A percentile compares a stretch with the other conserved stretches of the same genome.
Conservation (phyloP, 2,888 invertebrate species). For the Temnothorax ravouxi region DNA sequence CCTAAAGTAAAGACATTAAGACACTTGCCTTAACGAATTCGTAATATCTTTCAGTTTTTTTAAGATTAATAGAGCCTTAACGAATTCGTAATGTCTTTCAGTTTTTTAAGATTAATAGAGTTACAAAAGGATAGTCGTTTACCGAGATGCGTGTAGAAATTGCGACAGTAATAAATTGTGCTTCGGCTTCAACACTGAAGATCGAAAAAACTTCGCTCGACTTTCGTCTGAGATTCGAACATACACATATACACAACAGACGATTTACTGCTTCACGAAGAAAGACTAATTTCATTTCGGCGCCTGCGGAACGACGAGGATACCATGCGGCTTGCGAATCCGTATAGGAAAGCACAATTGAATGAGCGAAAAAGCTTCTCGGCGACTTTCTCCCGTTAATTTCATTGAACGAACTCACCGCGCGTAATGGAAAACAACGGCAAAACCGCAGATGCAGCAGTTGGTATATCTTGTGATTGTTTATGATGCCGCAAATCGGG, state of each 20-base stretch:
- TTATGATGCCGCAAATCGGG: conserved; percentile 38
- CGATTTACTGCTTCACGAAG: conserved; percentile 1
- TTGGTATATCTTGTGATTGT: conserved; percentile 51
- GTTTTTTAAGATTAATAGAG: not conserved
- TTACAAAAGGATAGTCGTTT: not conserved
- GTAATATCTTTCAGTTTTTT: not conserved
- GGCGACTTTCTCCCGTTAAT: conserved; percentile 30
- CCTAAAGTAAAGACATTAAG: no score
- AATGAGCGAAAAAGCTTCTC: conserved; percentile 28
- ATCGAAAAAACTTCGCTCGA: not conserved
- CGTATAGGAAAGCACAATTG: conserved; percentile 19
- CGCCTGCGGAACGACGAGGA: not conserved
- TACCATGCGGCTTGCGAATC: conserved; percentile 22
- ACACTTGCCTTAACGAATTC: not conserved
- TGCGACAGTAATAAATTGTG: not conserved
- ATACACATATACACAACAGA: not conserved
- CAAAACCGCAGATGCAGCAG: conserved; percentile 18
- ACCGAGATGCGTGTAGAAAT: not conserved
- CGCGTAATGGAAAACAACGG: conserved; percentile 33
- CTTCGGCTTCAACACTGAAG: not conserved
- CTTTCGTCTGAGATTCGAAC: not conserved
- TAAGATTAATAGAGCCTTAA: not conserved
- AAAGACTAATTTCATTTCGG: conserved; percentile 33
- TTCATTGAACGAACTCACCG: not conserved
- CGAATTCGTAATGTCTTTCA: not conserved